Percentiles rank a stretch among this genome's conserved stretches.
Conservation (phyloP, 2,888 invertebrate species). For the Lasiommata megera region DNA sequence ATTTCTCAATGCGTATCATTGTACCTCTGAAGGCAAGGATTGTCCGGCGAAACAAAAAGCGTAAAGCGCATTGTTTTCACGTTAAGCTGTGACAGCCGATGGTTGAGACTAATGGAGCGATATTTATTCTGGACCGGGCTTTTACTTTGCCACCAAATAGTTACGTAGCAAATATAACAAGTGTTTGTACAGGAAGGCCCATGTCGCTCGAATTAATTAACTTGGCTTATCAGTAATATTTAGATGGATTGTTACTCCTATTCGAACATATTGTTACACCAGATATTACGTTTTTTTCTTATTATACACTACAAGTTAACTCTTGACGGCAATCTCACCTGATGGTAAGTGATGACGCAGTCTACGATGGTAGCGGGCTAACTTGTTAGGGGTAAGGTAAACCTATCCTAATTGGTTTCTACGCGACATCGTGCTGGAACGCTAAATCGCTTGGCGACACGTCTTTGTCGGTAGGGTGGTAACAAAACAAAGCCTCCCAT, state of each 20-base stretch:
- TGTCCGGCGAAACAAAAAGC: slow-evolving; percentile 64
- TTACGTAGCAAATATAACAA: slow-evolving; percentile 18
- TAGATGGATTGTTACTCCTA: background rate
- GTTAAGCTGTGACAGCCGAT: slow-evolving; percentile 56
- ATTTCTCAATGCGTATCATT: slow-evolving; percentile 61
- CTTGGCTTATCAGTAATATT: background rate
- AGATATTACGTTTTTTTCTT: too few species aligned
- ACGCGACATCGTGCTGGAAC: too few species aligned
- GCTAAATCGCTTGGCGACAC: too few species aligned
- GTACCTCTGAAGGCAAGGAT: slow-evolving; percentile 58
- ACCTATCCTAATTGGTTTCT: too few species aligned
- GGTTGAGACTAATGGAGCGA: slow-evolving; percentile 61
- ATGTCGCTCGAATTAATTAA: slow-evolving; percentile 13
- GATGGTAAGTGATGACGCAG: too few species aligned
- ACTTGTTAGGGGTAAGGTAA: too few species aligned
- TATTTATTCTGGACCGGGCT: slow-evolving; percentile 59
- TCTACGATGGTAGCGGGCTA: too few species aligned
- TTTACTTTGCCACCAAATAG: slow-evolving; percentile 46
- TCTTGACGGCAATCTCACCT: too few species aligned
- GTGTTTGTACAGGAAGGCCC: slow-evolving; percentile 10
- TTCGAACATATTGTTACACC: too few species aligned
- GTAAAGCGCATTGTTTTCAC: slow-evolving; percentile 69
- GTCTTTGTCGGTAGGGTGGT: too few species aligned
- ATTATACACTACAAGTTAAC: too few species aligned
- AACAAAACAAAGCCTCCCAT: too few species aligned